Conservation (phyloP, 1,140 invertebrate genomes). For the Bicyclus anynana region DNA sequence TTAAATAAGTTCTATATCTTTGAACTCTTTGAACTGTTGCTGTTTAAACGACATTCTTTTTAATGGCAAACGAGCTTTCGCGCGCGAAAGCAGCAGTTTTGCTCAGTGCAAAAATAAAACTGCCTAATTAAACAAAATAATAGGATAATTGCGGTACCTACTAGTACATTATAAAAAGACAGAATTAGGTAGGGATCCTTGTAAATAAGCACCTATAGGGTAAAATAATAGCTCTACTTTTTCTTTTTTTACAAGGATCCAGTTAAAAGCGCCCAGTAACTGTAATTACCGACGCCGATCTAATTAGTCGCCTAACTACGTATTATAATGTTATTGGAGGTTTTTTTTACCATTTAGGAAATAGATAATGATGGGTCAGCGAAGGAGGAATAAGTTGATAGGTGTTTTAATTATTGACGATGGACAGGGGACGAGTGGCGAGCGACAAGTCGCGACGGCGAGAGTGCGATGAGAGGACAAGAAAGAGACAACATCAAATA, state of each 20-base stretch:
- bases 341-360: conserved; percentile 28
- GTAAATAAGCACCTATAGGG: no score
- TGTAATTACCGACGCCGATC: conserved; percentile 10
- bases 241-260: neutral
- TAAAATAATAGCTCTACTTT: neutral
- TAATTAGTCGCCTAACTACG: conserved; percentile 17
- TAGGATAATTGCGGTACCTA: no score
- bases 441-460: conserved; percentile 8
- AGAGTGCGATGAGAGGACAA: conserved; percentile 33
- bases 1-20: no score
- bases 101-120: no score
- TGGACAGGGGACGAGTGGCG: conserved; percentile 29
- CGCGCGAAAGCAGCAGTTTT: no score
- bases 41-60: no score
- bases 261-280: neutral
- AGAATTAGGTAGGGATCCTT: no score
- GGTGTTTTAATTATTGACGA: conserved; percentile 72
- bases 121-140: no score
- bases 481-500: conserved; percentile 75
- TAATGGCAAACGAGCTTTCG: no score
- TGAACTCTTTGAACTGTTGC: no score
- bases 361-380: conserved; percentile 34
- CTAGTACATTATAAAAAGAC: no score
- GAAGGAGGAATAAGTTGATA: conserved; percentile 68
- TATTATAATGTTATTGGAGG: conserved; percentile 21